Evolutionary conservation across 2,888 invertebrate species (phyloP), one percentile per base, ranked within the genome.

Genomic region (Pollenia labialis): DNA sequence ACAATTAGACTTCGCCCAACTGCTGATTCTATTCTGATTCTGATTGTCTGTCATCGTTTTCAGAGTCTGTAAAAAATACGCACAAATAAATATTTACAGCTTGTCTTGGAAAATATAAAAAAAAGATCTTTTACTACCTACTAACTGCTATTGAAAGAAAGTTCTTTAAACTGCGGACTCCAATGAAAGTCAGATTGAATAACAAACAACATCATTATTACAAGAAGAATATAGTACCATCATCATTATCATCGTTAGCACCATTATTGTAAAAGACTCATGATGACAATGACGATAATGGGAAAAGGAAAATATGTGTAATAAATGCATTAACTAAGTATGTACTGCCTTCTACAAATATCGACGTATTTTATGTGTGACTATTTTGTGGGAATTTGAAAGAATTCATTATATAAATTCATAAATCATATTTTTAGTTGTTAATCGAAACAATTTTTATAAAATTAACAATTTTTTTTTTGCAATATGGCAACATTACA

Each of bases 231-330:
- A 52, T 42, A 12, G 40, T 72, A 58, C 74, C 66, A 23, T 23
- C 32, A 32, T 75, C 64, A 62, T 52, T 44, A 44, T 76, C n/a
- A 58, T 66, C 79, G 50, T 69, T 16, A 77, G 23, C 50, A 32
- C 14, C 40, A 68, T 64, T 62, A 66, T 72, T 42, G 16, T 54
- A 12, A 56, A 48, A 32, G n/a, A 58, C 46, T 11, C 32, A 62
- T 42, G 44, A 58, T 60, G 64, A 80, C 56, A 72, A 50, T 72
- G 72, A 64, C 56, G 72, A 56, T 81, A 81, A 81, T 81, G 81
- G 74, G 72, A 58, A 74, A 58, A 81, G 66, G 56, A 64, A 74
- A 81, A 74, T 64, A 46, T 64, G 7, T 46, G 16, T 44, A n/a
- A 56, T 40, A 8, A 0, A 3, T 54, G 23, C 71, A 54, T 9